Evolutionary conservation across 2,113 vertebrate genomes (phyloP).

Genomic region (Gila orcuttii): DNA sequence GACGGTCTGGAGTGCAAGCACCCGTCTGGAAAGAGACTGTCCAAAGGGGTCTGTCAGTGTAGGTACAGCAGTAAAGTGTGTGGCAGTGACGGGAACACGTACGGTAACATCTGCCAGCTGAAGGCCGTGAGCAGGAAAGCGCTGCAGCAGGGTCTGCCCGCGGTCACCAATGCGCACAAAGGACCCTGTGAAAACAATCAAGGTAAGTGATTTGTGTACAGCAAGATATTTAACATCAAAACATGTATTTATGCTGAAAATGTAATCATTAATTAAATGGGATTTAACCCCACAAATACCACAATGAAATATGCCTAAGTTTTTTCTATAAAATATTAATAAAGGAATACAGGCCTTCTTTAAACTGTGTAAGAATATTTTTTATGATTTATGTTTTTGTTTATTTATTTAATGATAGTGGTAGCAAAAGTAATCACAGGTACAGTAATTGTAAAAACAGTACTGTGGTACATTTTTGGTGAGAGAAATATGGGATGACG

Average conservation of each 20-base stretch:
- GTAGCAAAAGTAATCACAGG: not conserved
- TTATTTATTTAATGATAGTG: not conserved
- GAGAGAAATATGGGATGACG: not conserved
- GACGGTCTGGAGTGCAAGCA: slow-evolving; percentile 87
- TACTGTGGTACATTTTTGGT: not conserved
- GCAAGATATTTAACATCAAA: not conserved
- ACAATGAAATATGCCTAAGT: too few species aligned
- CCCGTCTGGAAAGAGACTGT: slow-evolving; percentile 73
- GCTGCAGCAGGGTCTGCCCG: slow-evolving; percentile 79
- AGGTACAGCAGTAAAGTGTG: slow-evolving; percentile 80
- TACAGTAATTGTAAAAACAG: not conserved
- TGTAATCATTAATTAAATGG: not conserved
- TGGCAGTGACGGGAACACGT: slow-evolving; percentile 87
- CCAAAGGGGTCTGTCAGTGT: slow-evolving; percentile 85
- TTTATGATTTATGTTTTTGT: not conserved
- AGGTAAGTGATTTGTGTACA: slow-evolving; percentile 77
- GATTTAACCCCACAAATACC: not conserved
- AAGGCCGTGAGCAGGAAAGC: slow-evolving; percentile 84
- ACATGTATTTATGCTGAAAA: not conserved
- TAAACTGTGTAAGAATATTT: too few species aligned
- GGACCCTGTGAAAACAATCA: slow-evolving; percentile 79
- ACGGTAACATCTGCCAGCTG: slow-evolving; percentile 86
- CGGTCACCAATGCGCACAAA: slow-evolving; percentile 78
- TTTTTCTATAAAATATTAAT: too few species aligned
- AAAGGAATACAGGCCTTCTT: too few species aligned